These are phyloP conservation scores for Anolis carolinensis DNA, from an alignment of 2,113 vertebrate species.

Conservation along the genomic window DNA sequence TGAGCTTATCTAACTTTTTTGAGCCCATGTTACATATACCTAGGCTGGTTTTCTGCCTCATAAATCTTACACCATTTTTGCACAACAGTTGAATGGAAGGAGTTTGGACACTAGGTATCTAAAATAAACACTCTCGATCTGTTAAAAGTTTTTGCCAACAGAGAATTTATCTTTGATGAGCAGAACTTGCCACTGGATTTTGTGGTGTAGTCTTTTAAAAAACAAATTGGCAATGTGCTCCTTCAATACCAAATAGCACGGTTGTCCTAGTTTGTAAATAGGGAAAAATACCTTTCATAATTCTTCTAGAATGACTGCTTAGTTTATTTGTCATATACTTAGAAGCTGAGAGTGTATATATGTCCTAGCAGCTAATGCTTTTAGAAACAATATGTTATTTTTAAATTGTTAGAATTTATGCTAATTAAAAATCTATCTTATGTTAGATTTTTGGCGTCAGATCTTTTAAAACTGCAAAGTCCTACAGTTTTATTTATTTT, in stretches of 20 bases:
- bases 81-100: constrained; percentile 22
- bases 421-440: constrained; percentile 27
- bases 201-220: constrained; percentile 27
- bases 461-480: constrained; percentile 2
- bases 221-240: accelerated
- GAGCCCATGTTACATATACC: constrained; percentile 16
- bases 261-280: constrained; percentile 1
- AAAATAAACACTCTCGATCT: constrained; percentile 28
- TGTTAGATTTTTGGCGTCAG: constrained; percentile 17
- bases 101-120: constrained; percentile 5
- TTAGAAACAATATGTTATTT: constrained; percentile 1
- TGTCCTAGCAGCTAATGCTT: constrained; percentile 16
- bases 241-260: constrained; percentile 19
- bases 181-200: neutral
- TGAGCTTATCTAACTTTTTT: constrained; percentile 39
- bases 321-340: constrained; percentile 27
- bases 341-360: constrained; percentile 14
- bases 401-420: neutral
- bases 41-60: constrained; percentile 33
- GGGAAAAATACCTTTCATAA: neutral
- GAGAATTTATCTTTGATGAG: neutral
- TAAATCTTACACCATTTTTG: constrained; percentile 27
- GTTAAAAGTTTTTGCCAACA: constrained; percentile 22
- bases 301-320: constrained; percentile 27
- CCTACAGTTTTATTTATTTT: neutral